These are phyloP conservation scores for Apis florea DNA, from an alignment of 1,140 invertebrate species.

Conservation along the genomic window DNA sequence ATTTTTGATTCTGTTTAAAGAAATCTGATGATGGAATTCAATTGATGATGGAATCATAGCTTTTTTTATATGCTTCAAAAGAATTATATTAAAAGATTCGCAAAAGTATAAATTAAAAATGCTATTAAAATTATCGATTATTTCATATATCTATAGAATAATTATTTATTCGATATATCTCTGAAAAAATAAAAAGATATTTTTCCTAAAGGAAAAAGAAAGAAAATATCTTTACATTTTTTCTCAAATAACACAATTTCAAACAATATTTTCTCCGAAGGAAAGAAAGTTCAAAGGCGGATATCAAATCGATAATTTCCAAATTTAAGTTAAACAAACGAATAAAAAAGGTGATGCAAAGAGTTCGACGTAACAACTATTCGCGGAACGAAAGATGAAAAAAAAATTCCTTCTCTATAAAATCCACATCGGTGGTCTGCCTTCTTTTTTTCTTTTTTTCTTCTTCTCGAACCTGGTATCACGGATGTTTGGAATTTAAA, in stretches of 20 bases:
- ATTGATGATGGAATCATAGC: no score
- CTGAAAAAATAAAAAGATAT: no score
- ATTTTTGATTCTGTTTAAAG: no score
- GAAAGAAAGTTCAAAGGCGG: background rate
- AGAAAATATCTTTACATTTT: background rate
- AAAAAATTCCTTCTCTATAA: background rate
- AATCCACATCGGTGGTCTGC: constrained; percentile 9
- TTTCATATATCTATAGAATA: no score
- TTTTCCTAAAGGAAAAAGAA: background rate
- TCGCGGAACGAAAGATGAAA: constrained; percentile 3
- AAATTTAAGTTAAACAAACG: background rate
- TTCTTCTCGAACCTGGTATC: constrained; percentile 10
- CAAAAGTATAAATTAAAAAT: no score
- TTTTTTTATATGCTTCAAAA: no score
- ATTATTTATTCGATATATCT: no score
- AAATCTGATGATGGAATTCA: no score
- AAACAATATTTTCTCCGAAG: background rate
- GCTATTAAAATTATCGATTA: no score
- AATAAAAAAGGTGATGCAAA: background rate
- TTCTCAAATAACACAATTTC: background rate
- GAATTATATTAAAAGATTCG: no score
- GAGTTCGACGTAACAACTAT: background rate
- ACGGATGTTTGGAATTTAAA: constrained; percentile 39
- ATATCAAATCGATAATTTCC: background rate
- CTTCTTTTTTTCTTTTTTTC: background rate